phyloP scores from a whole-genome alignment of 2,113 vertebrate genomes.

The Tenrec ecaudatus region DNA sequence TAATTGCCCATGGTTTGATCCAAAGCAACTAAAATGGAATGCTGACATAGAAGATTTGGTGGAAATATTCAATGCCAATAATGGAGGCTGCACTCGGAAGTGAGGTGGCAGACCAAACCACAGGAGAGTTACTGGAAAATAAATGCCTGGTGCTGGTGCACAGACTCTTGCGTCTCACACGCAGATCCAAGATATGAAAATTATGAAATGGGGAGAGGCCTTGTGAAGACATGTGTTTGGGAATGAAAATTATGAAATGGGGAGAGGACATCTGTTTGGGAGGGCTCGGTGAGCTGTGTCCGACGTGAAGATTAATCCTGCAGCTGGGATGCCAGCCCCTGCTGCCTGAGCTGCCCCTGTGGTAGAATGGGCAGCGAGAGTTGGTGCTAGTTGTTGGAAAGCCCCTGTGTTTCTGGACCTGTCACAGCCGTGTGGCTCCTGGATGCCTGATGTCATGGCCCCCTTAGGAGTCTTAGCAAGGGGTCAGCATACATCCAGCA shows the following conservation, averaged over 20 bases:
- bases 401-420: no score
- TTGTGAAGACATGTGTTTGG: background rate
- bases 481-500: background rate
- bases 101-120: background rate
- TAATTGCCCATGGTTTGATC: background rate
- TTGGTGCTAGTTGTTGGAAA: background rate
- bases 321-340: background rate
- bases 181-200: background rate
- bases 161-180: background rate
- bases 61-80: background rate
- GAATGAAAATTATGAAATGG: background rate
- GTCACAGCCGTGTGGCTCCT: background rate
- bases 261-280: background rate
- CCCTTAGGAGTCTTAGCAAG: background rate
- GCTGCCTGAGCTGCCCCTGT: background rate
- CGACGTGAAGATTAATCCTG: no score
- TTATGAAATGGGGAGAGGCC: background rate
- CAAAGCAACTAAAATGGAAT: background rate
- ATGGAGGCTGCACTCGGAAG: background rate
- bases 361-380: background rate
- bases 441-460: background rate
- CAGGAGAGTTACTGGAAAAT: background rate
- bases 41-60: background rate
- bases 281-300: background rate
- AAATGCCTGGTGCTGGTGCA: background rate